A percentile compares a stretch with the other conserved stretches of the same genome.
phyloP scores from a whole-genome alignment of 2,113 vertebrate species.

The Oreochromis spilurus region DNA sequence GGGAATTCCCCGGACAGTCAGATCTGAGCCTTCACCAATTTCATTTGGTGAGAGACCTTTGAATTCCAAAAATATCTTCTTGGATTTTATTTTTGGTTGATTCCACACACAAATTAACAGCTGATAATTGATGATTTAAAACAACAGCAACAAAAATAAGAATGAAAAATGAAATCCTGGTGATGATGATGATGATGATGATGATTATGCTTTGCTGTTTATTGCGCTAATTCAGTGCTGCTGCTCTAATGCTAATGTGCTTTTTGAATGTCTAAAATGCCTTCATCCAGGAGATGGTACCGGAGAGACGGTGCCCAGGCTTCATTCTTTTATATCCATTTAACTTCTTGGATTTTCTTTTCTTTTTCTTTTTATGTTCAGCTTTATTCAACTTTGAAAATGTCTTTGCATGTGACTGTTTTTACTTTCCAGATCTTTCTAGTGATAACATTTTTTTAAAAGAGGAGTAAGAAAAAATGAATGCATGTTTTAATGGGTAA shows the following conservation, averaged over 20 bases:
- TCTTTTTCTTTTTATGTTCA: not conserved
- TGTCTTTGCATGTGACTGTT: not conserved
- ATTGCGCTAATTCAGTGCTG: conserved; percentile 50
- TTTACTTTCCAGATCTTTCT: not conserved
- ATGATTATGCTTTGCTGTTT: conserved; percentile 46
- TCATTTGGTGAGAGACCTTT: conserved; percentile 81
- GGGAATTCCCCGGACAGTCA: conserved; percentile 77
- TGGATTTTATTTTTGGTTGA: conserved; percentile 58
- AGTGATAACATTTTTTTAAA: not conserved
- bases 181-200: conserved; percentile 17
- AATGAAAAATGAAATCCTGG: conserved; percentile 42
- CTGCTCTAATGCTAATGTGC: conserved; percentile 51
- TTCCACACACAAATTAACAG: conserved; percentile 58
- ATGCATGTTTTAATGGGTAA: not conserved
- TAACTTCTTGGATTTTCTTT: not conserved
- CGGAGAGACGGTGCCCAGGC: not conserved
- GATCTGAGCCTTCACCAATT: conserved; percentile 81
- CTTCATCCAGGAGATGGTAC: conserved; percentile 2
- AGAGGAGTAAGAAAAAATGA: not conserved
- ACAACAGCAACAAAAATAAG: not conserved
- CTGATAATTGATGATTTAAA: conserved; percentile 45
- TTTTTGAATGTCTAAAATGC: conserved; percentile 26
- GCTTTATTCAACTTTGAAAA: not conserved
- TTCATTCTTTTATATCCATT: not conserved
- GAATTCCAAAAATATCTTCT: conserved; percentile 72